phyloP scores from a whole-genome alignment of 92 coral and sea anemone genomes.

The Nematostella vectensis region DNA sequence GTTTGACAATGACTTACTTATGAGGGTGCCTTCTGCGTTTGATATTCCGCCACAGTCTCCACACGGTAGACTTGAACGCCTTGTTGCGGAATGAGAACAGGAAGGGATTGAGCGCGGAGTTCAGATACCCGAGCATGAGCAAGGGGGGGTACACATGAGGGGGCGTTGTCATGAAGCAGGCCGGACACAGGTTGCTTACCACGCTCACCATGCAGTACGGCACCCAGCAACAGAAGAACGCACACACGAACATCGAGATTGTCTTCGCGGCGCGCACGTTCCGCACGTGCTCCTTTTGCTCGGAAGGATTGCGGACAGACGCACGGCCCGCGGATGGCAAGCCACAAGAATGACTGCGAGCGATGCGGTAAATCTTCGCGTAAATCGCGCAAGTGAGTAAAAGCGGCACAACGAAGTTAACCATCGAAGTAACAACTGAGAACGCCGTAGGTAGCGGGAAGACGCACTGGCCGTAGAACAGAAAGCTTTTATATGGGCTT shows the following conservation, averaged over 20 bases:
- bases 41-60: slow-evolving; percentile 10
- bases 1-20: background rate
- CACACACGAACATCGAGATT: slow-evolving; percentile 48
- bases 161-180: slow-evolving; percentile 14
- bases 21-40: slow-evolving; percentile 2
- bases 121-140: slow-evolving; percentile 66
- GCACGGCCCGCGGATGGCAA: slow-evolving; percentile 30
- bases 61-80: slow-evolving; percentile 40
- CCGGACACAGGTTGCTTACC: slow-evolving; percentile 25
- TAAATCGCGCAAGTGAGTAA: slow-evolving; percentile 39
- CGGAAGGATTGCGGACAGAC: slow-evolving; percentile 12
- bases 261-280: slow-evolving; percentile 69
- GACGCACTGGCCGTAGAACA: slow-evolving; percentile 23
- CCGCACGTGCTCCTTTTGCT: slow-evolving; percentile 32
- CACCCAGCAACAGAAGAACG: slow-evolving; percentile 65
- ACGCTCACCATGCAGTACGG: slow-evolving; percentile 48
- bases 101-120: slow-evolving; percentile 75
- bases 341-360: slow-evolving; percentile 33
- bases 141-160: slow-evolving; percentile 18
- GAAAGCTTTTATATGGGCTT: slow-evolving; percentile 1
- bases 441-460: slow-evolving; percentile 30
- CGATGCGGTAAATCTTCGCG: slow-evolving; percentile 42
- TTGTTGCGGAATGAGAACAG: slow-evolving; percentile 68
- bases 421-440: slow-evolving; percentile 22
- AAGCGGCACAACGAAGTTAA: slow-evolving; percentile 43